Conservation (phyloP, 2,113 vertebrate species). For the Neoarius graeffei region DNA sequence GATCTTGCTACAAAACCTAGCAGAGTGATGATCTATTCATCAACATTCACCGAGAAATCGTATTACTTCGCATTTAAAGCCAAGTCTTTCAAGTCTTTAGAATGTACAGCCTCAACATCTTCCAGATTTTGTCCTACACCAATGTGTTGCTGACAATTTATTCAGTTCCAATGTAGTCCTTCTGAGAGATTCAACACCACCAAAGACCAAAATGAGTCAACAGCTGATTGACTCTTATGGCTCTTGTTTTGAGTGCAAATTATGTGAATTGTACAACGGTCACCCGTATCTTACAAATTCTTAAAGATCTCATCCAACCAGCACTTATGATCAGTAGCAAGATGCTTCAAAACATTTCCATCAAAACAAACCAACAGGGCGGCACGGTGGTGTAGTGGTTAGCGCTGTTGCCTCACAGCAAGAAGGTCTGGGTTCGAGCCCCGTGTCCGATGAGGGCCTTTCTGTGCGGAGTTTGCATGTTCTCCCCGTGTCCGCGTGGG, state of each 20-base stretch:
- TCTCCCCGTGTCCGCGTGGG: too few relatives aligned
- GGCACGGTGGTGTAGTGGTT: too few relatives aligned
- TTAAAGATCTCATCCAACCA: neutral
- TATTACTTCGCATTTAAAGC: neutral
- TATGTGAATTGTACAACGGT: neutral
- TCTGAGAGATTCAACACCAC: neutral
- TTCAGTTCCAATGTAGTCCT: neutral
- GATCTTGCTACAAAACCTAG: neutral
- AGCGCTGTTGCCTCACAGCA: too few relatives aligned
- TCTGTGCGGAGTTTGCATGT: too few relatives aligned
- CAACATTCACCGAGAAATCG: constrained; percentile 2
- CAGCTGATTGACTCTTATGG: neutral
- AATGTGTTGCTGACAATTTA: constrained; percentile 2
- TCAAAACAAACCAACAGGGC: neutral
- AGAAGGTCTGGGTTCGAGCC: too few relatives aligned
- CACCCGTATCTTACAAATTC: constrained; percentile 8
- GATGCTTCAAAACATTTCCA: constrained; percentile 45
- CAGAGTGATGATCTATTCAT: neutral
- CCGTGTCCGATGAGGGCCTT: too few relatives aligned
- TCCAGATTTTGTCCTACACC: constrained; percentile 1
- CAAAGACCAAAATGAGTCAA: neutral
- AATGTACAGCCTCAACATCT: neutral
- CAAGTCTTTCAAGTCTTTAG: constrained; percentile 3
- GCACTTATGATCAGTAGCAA: neutral
- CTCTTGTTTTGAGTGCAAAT: neutral